Base-by-base conservation (phyloP, 2,113 vertebrate genomes). In the Entelurus aequoreus region DNA sequence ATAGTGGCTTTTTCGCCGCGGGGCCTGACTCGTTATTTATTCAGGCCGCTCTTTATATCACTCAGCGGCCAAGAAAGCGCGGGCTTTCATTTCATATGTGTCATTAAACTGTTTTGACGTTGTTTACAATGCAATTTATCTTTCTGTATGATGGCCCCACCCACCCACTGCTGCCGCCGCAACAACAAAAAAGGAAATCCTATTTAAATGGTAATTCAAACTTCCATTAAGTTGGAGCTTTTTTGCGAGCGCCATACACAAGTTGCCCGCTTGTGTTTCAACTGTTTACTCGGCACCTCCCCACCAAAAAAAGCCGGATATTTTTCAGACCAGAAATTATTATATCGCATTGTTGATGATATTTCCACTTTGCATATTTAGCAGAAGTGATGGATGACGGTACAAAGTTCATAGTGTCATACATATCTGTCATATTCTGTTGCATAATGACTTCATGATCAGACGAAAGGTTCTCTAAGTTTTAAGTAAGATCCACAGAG, bases 131-230 rank as follows among this genome's bases (percentile, higher is more conserved):
- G 87, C 86, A 86, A 88, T 89, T 87, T 86, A 88, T 88, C 84
- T 85, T 84, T 84, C 79, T 76, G 77, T 75, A 76, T 85, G 77
- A 86, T 44, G 28, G 72, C 78, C 74, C 60, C 72, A 50, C 77
- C 71, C 71, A 46, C 42, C 42, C 42, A 5, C 42, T 11, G 42
- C 42, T 11, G 11, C 42, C 42, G 12, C 71, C 79, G 74, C 75
- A 68, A 78, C 85, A 81, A 81, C 55, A 44, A 54, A 44, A 56
- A 57, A 42, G 40, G 69, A 85, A 88, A 88, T 88, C 88, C 88
- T 77, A 88, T 90, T 90, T 88, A 90, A 90, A 90, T 90, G 88
- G 86, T 88, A 90, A 90, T 90, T 88, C 84, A 79, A 86, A 88
- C 85, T 87, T 89, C 86, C 81, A 86, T 87, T 87, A 86, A 86